A percentile compares a stretch with the other conserved stretches of the same genome.
These are phyloP conservation scores for Promerops cafer DNA, from an alignment of 2,113 vertebrate species.

Conservation along the genomic window DNA sequence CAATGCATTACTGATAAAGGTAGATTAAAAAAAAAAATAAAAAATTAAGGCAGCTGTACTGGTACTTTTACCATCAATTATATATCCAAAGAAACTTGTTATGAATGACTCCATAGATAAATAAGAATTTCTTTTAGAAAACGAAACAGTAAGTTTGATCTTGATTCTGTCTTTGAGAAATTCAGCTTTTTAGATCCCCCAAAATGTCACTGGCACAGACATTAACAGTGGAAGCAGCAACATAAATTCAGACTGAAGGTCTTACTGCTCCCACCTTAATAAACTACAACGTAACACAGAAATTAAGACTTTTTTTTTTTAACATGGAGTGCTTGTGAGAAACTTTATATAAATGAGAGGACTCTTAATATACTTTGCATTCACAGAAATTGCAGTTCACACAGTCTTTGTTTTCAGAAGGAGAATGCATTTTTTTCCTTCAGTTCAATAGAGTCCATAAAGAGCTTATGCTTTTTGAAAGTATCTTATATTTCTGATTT, in stretches of 20 bases:
- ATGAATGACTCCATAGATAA: neutral
- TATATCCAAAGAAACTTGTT: neutral
- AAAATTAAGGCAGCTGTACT: neutral
- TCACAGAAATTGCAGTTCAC: neutral
- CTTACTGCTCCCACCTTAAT: neutral
- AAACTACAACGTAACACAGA: neutral
- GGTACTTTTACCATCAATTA: neutral
- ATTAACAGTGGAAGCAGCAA: neutral
- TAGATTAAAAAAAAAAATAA: neutral
- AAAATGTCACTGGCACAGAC: conserved; percentile 63
- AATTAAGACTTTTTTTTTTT: neutral
- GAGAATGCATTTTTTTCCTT: neutral
- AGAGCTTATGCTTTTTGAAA: neutral
- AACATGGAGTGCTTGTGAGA: neutral
- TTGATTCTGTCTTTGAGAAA: conserved; percentile 68
- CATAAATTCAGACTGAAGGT: neutral
- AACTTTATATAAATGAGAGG: neutral
- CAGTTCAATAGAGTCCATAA: neutral
- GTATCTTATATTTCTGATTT: neutral
- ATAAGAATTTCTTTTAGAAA: neutral
- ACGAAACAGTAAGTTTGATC: conserved; percentile 59
- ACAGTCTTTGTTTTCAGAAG: neutral
- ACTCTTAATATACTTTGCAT: neutral
- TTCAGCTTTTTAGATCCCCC: conserved; percentile 47
- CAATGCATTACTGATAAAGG: neutral